Evolutionary conservation across 2,888 invertebrate species (phyloP), one percentile per base, ranked within the genome.

Genomic region (Thera obeliscata): DNA sequence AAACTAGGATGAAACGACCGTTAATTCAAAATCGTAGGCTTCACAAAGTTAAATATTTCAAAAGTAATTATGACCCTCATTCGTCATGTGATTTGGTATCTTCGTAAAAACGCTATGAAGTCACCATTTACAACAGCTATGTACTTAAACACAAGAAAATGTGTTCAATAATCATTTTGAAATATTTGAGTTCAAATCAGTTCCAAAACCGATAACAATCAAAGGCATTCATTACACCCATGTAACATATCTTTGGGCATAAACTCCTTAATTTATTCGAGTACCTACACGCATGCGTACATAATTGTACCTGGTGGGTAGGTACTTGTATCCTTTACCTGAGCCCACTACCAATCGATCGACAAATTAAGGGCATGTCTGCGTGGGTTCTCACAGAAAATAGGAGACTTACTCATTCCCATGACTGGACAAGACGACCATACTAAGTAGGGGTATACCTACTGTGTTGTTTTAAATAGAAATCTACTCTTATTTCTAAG

Each of bases 321-420:
- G 61, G 60, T 59, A 55, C 61, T 57, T 58, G 50, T 54, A 57
- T 62, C 65, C 58, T 65, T 76, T 41, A 76, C 75, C 74, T 73
- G 72, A 71, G 41, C 59, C 66, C 55, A 71, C 65, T 72, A 74
- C 67, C 64, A 72, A 68, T 76, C 74, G 70, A 74, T 75, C 64
- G 57, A 76, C 73, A 76, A 76, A 80, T 79, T 78, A 78, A 71
- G 72, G 74, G 71, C 52, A 64, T 67, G 70, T 60, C 67, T 72
- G 71, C 70, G 66, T 69, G 64, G 69, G 66, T 90, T 91, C 90
- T 86, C 90, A 90, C 77, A 83, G 89, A 90, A 87, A 86, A 80
- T 69, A 77, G 74, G 77, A 79, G 80, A 81, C 78, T 70, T 74
- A 67, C 59, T 72, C 69, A 85, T 90, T 91, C 89, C 78, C 90